These are phyloP conservation scores for Sclerurus mexicanus DNA, from an alignment of 2,113 vertebrate genomes.

Conservation along the genomic window DNA sequence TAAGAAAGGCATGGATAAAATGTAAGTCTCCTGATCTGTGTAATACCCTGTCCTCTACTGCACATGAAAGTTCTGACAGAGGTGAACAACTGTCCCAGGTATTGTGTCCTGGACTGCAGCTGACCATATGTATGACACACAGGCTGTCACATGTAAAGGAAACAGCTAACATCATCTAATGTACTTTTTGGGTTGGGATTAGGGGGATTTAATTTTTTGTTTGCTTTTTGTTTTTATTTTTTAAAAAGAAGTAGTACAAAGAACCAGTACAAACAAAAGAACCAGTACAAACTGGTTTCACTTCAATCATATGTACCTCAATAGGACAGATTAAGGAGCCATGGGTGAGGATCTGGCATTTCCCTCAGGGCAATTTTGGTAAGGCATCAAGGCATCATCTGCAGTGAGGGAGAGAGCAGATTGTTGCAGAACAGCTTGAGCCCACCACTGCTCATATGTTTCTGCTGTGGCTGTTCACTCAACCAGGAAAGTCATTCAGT, in stretches of 20 bases:
- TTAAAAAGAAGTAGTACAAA: no score
- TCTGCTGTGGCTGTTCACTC: background rate
- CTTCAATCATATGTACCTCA: background rate
- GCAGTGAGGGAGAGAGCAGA: background rate
- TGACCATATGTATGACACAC: background rate
- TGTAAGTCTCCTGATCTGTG: background rate
- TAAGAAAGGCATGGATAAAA: background rate
- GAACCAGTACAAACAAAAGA: no score
- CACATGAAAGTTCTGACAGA: background rate
- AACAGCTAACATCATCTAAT: background rate
- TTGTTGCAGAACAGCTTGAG: background rate
- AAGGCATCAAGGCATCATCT: rapidly evolving
- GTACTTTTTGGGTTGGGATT: background rate
- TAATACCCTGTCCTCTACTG: background rate
- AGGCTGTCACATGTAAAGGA: background rate
- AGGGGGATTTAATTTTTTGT: rapidly evolving
- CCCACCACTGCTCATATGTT: background rate
- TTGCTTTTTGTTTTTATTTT: background rate
- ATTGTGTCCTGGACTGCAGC: background rate
- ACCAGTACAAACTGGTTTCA: background rate
- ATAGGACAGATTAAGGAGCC: background rate
- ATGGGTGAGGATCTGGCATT: background rate
- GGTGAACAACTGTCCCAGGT: background rate
- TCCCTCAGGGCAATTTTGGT: background rate
- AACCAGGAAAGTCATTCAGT: background rate